phyloP scores from a whole-genome alignment of 1,140 invertebrate species.

The Lordiphosa stackelbergi region DNA sequence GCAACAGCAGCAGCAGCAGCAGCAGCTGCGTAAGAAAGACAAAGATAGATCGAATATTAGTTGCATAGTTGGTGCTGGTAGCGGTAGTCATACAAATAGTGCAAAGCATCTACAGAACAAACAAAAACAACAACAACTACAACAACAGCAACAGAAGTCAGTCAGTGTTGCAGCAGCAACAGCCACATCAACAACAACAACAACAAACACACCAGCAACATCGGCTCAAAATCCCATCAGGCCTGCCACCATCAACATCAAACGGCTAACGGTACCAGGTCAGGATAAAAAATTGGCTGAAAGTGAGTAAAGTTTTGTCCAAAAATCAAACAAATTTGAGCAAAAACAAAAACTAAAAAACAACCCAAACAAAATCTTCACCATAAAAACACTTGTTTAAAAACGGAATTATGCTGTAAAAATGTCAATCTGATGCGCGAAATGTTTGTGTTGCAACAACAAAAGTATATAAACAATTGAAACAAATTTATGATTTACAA shows the following conservation, averaged over 20 bases:
- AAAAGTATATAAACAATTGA: conserved; percentile 38
- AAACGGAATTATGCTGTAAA: conserved; percentile 71
- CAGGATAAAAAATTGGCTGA: conserved; percentile 76
- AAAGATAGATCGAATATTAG: conserved; percentile 76
- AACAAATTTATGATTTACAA: conserved; percentile 47
- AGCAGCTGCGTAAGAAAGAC: conserved; percentile 73
- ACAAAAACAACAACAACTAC: conserved; percentile 59
- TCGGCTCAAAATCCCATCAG: conserved; percentile 42
- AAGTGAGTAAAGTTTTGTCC: conserved; percentile 76
- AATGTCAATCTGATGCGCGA: conserved; percentile 67
- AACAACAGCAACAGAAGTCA: conserved; percentile 28
- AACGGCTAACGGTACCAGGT: conserved; percentile 74
- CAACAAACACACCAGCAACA: conserved; percentile 20
- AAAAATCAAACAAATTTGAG: conserved; percentile 43
- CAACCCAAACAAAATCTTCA: conserved; percentile 32
- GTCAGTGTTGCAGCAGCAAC: conserved; percentile 25
- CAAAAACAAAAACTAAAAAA: conserved; percentile 40
- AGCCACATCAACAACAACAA: not conserved
- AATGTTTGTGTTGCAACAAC: conserved; percentile 72
- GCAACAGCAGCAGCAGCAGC: conserved; percentile 26
- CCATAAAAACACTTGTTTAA: conserved; percentile 33
- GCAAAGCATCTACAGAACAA: conserved; percentile 71
- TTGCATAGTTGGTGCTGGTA: conserved; percentile 46
- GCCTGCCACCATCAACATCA: conserved; percentile 68
- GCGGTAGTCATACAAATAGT: conserved; percentile 63